Percentiles rank a stretch among this genome's conserved stretches.
These are phyloP conservation scores for Hemicentrotus pulcherrimus DNA, from an alignment of 35 echinoderm and acorn worm genomes.

Conservation along the genomic window DNA sequence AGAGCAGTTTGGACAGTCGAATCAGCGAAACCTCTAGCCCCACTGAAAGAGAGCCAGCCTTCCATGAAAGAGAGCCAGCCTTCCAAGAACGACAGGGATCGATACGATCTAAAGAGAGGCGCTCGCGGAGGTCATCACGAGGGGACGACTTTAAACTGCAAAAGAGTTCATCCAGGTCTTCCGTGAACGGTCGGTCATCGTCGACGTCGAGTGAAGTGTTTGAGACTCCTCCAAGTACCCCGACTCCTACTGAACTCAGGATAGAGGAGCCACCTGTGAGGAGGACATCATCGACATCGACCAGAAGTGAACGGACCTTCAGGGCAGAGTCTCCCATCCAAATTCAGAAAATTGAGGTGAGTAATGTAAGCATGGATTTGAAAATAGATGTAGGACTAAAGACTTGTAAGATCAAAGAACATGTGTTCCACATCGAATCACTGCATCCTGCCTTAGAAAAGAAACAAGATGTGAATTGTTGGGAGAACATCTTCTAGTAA, in stretches of 20 bases:
- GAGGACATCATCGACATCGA: neutral
- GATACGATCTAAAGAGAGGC: constrained; percentile 62
- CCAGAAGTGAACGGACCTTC: neutral
- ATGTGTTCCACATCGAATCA: too few relatives aligned
- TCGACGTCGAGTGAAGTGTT: constrained; percentile 37
- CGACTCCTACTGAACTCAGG: neutral
- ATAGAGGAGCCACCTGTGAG: constrained; percentile 49
- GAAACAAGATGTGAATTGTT: neutral
- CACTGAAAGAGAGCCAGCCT: constrained; percentile 41
- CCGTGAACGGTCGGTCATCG: constrained; percentile 35
- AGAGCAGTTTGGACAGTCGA: constrained; percentile 30
- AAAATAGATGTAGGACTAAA: neutral
- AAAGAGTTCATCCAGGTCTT: constrained; percentile 5
- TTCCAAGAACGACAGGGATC: constrained; percentile 29
- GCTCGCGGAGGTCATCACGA: constrained; percentile 45
- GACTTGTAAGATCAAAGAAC: too few relatives aligned
- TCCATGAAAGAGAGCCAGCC: neutral
- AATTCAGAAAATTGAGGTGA: constrained; percentile 42
- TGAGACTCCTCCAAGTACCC: constrained; percentile 20
- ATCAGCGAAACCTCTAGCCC: neutral
- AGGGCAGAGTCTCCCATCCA: neutral
- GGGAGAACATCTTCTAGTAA: neutral
- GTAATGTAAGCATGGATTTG: neutral
- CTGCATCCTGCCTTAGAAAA: neutral
- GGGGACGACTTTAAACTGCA: constrained; percentile 15